Percentiles rank a stretch among this genome's conserved stretches.
phyloP scores from a whole-genome alignment of 2,888 invertebrate genomes.

The Baronia brevicornis region DNA sequence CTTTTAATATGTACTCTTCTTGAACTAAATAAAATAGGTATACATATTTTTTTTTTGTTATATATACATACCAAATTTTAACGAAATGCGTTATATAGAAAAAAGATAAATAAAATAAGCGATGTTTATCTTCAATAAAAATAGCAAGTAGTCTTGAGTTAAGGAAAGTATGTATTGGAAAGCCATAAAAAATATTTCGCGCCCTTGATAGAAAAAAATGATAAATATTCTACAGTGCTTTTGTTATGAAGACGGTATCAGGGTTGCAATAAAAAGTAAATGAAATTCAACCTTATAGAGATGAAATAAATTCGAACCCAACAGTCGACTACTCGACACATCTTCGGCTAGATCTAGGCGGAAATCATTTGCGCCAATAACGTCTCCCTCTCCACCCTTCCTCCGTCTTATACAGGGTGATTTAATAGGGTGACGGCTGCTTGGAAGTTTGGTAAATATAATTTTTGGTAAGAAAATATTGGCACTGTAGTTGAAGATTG shows the following conservation, averaged over 20 bases:
- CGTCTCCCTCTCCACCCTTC: slow-evolving; percentile 22
- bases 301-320: slow-evolving; percentile 34
- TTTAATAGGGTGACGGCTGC: slow-evolving; percentile 39
- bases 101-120: not conserved
- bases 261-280: slow-evolving; percentile 24
- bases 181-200: slow-evolving; percentile 10
- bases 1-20: no score
- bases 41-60: no score
- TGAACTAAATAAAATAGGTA: no score
- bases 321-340: slow-evolving; percentile 29
- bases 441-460: slow-evolving; percentile 45
- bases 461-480: slow-evolving; percentile 50
- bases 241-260: slow-evolving; percentile 15
- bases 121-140: not conserved
- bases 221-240: slow-evolving; percentile 18
- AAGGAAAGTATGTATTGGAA: slow-evolving; percentile 7
- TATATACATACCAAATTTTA: no score
- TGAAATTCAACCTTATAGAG: slow-evolving; percentile 14
- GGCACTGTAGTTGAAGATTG: slow-evolving; percentile 23
- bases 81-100: not conserved
- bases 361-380: slow-evolving; percentile 63
- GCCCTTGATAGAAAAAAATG: slow-evolving; percentile 10
- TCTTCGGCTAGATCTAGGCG: slow-evolving; percentile 37
- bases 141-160: slow-evolving; percentile 1
- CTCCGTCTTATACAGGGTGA: slow-evolving; percentile 29